A percentile compares a stretch with the other conserved stretches of the same genome.
These are phyloP conservation scores for Rhodinocichla rosea DNA, from an alignment of 2,113 vertebrate genomes.

Conservation along the genomic window DNA sequence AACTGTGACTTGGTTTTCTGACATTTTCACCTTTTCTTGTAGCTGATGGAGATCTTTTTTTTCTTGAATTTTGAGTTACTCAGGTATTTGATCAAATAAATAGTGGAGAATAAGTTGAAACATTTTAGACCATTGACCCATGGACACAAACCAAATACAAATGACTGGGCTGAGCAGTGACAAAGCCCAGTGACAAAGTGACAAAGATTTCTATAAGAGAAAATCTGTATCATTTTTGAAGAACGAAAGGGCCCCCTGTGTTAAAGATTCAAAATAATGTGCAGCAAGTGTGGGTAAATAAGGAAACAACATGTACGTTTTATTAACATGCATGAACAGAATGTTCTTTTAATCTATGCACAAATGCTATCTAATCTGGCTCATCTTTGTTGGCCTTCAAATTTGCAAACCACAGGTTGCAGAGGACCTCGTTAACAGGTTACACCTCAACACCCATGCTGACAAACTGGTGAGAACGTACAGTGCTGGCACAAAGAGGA, in stretches of 20 bases:
- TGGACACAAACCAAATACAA: neutral
- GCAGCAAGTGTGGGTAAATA: neutral
- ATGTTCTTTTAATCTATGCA: neutral
- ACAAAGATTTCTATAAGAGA: neutral
- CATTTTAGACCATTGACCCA: neutral
- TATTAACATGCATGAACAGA: neutral
- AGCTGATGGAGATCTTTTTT: neutral
- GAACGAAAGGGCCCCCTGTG: rapidly evolving
- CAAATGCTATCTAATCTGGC: neutral
- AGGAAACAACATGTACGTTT: neutral
- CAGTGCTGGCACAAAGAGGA: conserved; percentile 75
- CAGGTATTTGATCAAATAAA: neutral
- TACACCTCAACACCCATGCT: conserved; percentile 49
- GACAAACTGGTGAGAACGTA: conserved; percentile 63
- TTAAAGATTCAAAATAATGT: neutral
- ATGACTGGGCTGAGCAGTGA: neutral
- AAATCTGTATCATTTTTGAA: neutral
- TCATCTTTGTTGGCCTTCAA: neutral
- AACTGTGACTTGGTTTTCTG: neutral
- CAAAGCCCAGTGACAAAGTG: too few species aligned
- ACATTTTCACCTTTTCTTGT: neutral
- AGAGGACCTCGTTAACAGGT: conserved; percentile 56
- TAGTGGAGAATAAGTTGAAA: neutral
- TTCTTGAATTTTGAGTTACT: neutral
- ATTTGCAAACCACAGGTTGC: conserved; percentile 51